Conservation (phyloP, 2,797 vertebrate species). For the Mormyrus proboscirostris region DNA sequence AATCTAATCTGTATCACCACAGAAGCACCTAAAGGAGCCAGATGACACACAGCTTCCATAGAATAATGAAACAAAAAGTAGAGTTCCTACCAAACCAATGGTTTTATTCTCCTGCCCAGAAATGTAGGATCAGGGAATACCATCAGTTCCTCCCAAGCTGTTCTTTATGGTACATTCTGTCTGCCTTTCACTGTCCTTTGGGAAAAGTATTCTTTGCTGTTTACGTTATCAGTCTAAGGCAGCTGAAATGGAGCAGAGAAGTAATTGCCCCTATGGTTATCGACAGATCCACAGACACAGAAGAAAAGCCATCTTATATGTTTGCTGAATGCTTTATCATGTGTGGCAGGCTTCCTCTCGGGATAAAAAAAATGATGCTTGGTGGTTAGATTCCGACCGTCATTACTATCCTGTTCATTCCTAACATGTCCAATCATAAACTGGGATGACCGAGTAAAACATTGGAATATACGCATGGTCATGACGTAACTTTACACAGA, state of each 20-base stretch:
- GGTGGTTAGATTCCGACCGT: not conserved
- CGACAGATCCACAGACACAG: not conserved
- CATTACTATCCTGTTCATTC: not conserved
- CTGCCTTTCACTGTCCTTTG: not conserved
- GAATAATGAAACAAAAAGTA: not conserved
- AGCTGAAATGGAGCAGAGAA: not conserved
- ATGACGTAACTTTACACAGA: not conserved
- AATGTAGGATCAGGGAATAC: not conserved
- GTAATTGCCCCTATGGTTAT: not conserved
- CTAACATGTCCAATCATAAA: not conserved
- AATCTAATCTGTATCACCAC: not conserved
- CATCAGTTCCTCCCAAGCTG: not conserved
- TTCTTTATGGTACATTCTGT: not conserved
- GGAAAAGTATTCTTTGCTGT: not conserved
- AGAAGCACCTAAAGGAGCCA: not conserved
- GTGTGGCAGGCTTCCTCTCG: not conserved
- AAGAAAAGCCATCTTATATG: not conserved
- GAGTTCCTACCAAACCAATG: not conserved
- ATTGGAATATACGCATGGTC: not conserved
- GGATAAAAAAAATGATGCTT: not conserved
- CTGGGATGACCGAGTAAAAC: not conserved
- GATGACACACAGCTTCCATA: not conserved
- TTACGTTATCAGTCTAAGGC: not conserved
- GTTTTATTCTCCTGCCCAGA: not conserved
- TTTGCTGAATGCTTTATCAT: not conserved